These are phyloP conservation scores for Pollenia labialis DNA, from an alignment of 2,888 invertebrate genomes.

Conservation along the genomic window DNA sequence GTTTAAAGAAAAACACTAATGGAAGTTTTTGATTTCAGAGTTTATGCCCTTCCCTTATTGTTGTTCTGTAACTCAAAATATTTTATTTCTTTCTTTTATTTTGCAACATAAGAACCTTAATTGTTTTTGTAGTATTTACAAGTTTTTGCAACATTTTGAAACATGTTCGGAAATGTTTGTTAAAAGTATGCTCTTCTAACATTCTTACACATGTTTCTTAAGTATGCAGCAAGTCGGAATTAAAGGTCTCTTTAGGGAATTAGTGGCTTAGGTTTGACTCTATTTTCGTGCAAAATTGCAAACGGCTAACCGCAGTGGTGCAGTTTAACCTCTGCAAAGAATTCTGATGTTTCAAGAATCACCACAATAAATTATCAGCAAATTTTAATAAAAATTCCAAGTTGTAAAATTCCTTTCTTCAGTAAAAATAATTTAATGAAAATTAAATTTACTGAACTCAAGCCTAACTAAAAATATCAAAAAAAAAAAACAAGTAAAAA, in stretches of 20 bases:
- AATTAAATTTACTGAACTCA: no score
- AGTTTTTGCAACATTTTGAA: constrained; percentile 34
- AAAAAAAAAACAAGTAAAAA: no score
- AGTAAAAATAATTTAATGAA: no score
- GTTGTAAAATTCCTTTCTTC: no score
- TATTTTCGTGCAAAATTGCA: background rate
- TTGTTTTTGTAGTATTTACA: constrained; percentile 43
- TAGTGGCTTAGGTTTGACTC: background rate
- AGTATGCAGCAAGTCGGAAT: background rate
- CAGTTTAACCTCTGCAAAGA: no score
- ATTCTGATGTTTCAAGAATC: no score
- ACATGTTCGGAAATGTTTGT: constrained; percentile 47
- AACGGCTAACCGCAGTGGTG: no score
- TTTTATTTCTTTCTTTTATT: constrained; percentile 2
- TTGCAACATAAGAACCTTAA: constrained; percentile 51
- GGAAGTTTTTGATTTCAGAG: constrained; percentile 64
- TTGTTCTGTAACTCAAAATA: constrained; percentile 8
- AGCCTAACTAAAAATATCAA: no score
- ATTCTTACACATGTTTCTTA: constrained; percentile 39
- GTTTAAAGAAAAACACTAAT: constrained; percentile 38
- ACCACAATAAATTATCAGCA: no score
- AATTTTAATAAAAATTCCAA: no score
- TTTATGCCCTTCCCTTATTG: constrained; percentile 20
- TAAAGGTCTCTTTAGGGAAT: background rate
- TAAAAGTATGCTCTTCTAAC: constrained; percentile 39